Evolutionary conservation across 2,797 vertebrate species (phyloP).

Genomic region (Triplophysa bombifrons): DNA sequence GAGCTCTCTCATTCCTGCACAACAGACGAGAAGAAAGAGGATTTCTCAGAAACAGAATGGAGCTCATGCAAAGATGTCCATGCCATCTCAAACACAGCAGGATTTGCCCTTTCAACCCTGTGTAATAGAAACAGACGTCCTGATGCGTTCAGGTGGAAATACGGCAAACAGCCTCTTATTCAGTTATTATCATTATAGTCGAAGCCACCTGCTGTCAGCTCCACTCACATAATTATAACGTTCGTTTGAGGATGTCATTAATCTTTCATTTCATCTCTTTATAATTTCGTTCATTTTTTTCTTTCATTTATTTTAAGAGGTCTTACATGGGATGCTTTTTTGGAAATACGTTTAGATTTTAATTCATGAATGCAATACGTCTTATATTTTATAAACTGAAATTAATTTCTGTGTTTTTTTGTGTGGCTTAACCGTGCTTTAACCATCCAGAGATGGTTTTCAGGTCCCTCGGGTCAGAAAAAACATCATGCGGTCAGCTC

Average conservation of each 20-base stretch:
- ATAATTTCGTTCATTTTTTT: neutral
- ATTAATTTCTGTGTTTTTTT: neutral
- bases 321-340: neutral
- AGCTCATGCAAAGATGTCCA: constrained; percentile 20
- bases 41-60: neutral
- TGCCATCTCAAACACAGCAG: neutral
- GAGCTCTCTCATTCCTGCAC: neutral
- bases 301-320: neutral
- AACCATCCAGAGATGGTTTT: neutral
- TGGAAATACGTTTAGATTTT: neutral
- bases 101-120: constrained; percentile 19
- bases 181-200: constrained; percentile 29
- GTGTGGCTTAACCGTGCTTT: neutral
- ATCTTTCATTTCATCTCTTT: constrained; percentile 14
- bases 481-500: neutral
- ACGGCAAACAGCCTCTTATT: constrained; percentile 13
- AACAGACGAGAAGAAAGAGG: neutral
- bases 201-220: constrained; percentile 29
- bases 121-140: constrained; percentile 28
- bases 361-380: neutral
- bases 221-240: constrained; percentile 13
- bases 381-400: neutral
- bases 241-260: neutral
- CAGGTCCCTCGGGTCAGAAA: neutral
- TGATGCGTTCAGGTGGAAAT: constrained; percentile 16